These are phyloP conservation scores for Poicephalus meyeri DNA, from an alignment of 2,113 vertebrate genomes.

Conservation along the genomic window DNA sequence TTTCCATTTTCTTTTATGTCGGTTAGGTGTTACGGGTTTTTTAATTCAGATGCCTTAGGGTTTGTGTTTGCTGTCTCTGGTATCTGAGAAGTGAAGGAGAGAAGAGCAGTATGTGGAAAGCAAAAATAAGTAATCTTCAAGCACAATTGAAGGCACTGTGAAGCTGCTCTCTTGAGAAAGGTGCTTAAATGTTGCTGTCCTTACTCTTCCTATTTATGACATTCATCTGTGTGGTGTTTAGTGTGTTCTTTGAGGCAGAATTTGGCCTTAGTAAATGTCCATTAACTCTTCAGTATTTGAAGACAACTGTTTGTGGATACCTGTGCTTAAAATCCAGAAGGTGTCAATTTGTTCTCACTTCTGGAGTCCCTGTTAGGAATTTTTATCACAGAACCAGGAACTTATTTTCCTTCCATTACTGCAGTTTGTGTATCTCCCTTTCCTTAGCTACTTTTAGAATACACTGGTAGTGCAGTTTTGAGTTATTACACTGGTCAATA, in stretches of 20 bases:
- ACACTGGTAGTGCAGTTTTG: not conserved
- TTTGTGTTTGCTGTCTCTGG: not conserved
- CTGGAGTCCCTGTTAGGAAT: not conserved
- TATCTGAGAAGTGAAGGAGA: not conserved
- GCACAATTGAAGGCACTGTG: not conserved
- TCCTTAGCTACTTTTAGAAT: not conserved
- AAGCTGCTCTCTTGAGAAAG: not conserved
- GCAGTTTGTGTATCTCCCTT: not conserved
- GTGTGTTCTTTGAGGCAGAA: not conserved
- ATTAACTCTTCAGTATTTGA: not conserved
- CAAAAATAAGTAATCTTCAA: not conserved
- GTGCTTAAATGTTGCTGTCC: not conserved
- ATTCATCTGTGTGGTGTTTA: accelerated
- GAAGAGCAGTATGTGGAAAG: not conserved
- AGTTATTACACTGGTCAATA: not conserved
- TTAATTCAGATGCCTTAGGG: not conserved
- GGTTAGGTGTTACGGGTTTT: not conserved
- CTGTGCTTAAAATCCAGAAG: not conserved
- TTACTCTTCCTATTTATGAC: not conserved
- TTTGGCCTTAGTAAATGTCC: not conserved
- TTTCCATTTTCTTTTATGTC: not conserved
- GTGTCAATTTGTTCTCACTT: not conserved
- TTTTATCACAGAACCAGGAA: not conserved
- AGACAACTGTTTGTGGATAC: not conserved
- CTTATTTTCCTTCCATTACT: not conserved